phyloP scores from a whole-genome alignment of 1,140 invertebrate species.

The Cydia amplana region DNA sequence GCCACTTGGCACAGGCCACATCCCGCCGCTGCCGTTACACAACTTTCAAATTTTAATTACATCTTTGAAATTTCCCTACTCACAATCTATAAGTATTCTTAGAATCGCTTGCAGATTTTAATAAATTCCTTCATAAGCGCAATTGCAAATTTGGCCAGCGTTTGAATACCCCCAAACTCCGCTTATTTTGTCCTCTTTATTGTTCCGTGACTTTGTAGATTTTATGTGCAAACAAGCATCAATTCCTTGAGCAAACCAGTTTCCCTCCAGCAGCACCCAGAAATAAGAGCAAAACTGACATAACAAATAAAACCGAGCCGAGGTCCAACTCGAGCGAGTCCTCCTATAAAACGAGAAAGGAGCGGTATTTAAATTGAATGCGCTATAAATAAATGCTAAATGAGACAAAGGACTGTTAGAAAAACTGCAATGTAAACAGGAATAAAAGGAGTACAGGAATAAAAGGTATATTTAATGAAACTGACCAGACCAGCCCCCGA shows the following conservation, averaged over 20 bases:
- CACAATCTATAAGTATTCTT: neutral
- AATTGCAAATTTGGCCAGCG: neutral
- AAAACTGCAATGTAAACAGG: conserved; percentile 73
- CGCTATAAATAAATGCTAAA: conserved; percentile 76
- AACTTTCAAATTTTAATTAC: conserved; percentile 75
- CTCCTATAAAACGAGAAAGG: conserved; percentile 68
- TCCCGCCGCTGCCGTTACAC: conserved; percentile 55
- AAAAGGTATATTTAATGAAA: conserved; percentile 71
- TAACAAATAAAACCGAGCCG: conserved; percentile 66
- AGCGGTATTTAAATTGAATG: conserved; percentile 75
- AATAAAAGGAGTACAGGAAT: conserved; percentile 59
- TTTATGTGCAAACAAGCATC: conserved; percentile 28
- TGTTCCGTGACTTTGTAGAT: conserved; percentile 11
- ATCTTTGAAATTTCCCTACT: conserved; percentile 44
- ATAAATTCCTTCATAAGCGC: neutral
- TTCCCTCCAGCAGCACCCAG: conserved; percentile 44
- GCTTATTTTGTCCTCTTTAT: neutral
- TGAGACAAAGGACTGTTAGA: conserved; percentile 74
- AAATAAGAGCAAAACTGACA: conserved; percentile 66
- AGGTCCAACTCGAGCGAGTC: conserved; percentile 64
- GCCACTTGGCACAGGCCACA: conserved; percentile 71
- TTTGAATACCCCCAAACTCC: neutral
- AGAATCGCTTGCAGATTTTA: neutral
- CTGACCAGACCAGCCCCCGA: no score
- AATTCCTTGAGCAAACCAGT: conserved; percentile 28